Conservation (phyloP, 1,140 invertebrate genomes). For the Sitobion miscanthi region DNA sequence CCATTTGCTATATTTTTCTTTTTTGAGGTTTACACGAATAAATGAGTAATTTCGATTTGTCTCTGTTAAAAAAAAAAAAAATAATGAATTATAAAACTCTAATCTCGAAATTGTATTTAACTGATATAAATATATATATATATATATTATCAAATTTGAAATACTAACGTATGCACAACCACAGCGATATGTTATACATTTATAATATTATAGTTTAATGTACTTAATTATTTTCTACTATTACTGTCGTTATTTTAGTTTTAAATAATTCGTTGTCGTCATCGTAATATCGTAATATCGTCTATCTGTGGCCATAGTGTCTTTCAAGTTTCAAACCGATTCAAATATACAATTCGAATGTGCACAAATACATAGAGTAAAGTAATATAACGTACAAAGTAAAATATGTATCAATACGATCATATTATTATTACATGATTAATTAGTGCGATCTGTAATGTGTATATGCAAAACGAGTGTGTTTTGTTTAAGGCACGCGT, state of each 20-base stretch:
- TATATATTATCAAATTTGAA: background rate
- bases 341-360: background rate
- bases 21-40: background rate
- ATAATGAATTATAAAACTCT: background rate
- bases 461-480: background rate
- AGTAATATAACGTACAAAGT: background rate
- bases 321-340: background rate
- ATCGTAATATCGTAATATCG: background rate
- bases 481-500: background rate
- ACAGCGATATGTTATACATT: background rate
- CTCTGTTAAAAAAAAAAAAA: background rate
- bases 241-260: background rate
- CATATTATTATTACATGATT: background rate
- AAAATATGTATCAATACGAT: background rate
- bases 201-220: background rate
- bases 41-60: background rate
- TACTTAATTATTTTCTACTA: background rate
- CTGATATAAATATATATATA: background rate
- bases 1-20: background rate
- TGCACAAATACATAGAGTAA: background rate
- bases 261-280: background rate
- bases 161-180: background rate
- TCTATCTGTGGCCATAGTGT: background rate
- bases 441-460: background rate
- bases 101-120: background rate